A percentile compares a stretch with the other conserved stretches of the same genome.
Evolutionary conservation across 2,888 invertebrate genomes (phyloP).

Genomic region (Embidobia sp.): DNA sequence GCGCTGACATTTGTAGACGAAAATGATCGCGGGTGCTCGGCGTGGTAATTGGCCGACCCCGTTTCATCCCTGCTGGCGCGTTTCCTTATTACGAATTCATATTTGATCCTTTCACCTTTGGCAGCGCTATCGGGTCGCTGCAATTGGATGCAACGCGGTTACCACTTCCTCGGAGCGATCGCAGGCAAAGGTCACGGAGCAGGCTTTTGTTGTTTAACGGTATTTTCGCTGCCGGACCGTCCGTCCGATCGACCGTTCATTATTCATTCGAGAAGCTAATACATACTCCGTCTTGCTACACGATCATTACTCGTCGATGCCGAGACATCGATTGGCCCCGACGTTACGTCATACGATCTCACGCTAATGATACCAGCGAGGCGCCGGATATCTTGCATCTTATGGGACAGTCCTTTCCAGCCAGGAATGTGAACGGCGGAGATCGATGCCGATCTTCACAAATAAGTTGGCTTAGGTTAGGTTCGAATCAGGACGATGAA

Average conservation of each 20-base stretch:
- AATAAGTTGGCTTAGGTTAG: slow-evolving; percentile 61
- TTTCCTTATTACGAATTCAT: slow-evolving; percentile 52
- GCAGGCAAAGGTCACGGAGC: slow-evolving; percentile 76
- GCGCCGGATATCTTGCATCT: slow-evolving; percentile 77
- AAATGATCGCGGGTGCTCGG: slow-evolving; percentile 43
- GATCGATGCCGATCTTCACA: slow-evolving; percentile 60
- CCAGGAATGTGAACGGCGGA: slow-evolving; percentile 51
- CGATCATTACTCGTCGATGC: slow-evolving; percentile 75
- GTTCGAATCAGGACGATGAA: slow-evolving; percentile 53
- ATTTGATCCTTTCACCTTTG: slow-evolving; percentile 56
- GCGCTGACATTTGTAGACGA: slow-evolving; percentile 57
- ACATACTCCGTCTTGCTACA: slow-evolving; percentile 72
- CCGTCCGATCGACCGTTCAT: slow-evolving; percentile 69
- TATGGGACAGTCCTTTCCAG: slow-evolving; percentile 63
- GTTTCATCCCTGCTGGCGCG: slow-evolving; percentile 19
- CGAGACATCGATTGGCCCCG: slow-evolving; percentile 76
- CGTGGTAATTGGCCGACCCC: slow-evolving; percentile 43
- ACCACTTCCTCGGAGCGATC: slow-evolving; percentile 55
- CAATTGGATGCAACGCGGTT: slow-evolving; percentile 61
- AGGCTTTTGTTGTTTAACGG: slow-evolving; percentile 80
- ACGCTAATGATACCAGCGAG: slow-evolving; percentile 79
- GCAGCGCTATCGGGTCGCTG: slow-evolving; percentile 16
- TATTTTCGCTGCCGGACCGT: slow-evolving; percentile 67
- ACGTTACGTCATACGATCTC: slow-evolving; percentile 79
- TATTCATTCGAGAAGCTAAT: slow-evolving; percentile 75